Percentiles rank a stretch among this genome's conserved stretches.
Conservation (phyloP, 2,888 invertebrate species). For the Cremastobaeus sp. region DNA sequence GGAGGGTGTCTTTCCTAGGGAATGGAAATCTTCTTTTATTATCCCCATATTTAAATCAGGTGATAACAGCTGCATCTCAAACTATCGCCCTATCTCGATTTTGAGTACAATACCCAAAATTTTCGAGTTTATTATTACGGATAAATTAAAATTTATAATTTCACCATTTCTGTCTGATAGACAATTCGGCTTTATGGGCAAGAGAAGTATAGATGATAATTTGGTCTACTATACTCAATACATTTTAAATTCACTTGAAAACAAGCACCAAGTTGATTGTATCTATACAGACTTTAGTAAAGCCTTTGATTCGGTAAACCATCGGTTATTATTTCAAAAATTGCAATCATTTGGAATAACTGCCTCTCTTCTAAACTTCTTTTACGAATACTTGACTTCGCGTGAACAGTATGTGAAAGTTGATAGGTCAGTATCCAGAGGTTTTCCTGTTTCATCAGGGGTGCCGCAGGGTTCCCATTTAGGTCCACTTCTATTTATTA, state of each 20-base stretch:
- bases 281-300: conserved; percentile 3
- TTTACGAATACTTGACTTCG: background rate
- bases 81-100: background rate
- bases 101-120: background rate
- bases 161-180: background rate
- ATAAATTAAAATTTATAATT: background rate
- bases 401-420: background rate
- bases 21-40: background rate
- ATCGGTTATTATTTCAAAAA: background rate
- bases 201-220: background rate
- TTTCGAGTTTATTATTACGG: background rate
- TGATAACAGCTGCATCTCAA: background rate
- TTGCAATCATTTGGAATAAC: background rate
- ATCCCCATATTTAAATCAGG: background rate
- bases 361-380: background rate
- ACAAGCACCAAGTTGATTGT: background rate
- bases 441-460: background rate
- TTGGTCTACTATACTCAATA: no score
- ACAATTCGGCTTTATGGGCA: background rate
- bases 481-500: background rate
- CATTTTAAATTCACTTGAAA: background rate
- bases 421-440: background rate
- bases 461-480: background rate
- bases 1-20: background rate
- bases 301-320: background rate